Evolutionary conservation across 2,113 vertebrate genomes (phyloP).

Genomic region (Tamias sibiricus): DNA sequence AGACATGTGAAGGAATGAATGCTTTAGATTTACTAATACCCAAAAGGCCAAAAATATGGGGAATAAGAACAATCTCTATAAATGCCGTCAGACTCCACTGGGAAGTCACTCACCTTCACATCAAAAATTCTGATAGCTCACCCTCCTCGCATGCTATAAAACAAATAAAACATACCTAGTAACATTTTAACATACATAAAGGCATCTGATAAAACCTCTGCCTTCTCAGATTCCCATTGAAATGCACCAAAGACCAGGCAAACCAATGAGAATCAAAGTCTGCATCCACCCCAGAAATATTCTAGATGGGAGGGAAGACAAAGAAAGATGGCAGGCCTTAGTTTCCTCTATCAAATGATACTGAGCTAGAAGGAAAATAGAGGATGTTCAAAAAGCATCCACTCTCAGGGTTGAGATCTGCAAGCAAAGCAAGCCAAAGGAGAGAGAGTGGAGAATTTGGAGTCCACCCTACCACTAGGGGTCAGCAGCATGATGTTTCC

Average conservation of each 20-base stretch:
- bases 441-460: too few species aligned
- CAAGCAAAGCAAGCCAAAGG: neutral
- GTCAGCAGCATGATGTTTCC: neutral
- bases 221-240: neutral
- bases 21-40: slow-evolving; percentile 4
- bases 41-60: neutral
- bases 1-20: neutral
- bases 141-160: neutral
- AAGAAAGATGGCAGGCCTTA: neutral
- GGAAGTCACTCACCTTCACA: neutral
- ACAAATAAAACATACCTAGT: neutral
- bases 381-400: neutral
- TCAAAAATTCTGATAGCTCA: neutral
- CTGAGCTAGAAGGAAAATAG: neutral
- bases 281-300: neutral
- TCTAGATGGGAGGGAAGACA: neutral
- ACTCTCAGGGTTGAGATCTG: neutral
- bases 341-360: neutral
- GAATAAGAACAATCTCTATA: neutral
- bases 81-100: neutral
- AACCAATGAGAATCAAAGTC: neutral
- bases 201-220: neutral
- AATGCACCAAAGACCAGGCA: neutral
- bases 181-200: neutral
- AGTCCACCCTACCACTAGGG: neutral